These are phyloP conservation scores for Onychomys arenicola DNA, from an alignment of 2,797 vertebrate genomes.

Conservation along the genomic window DNA sequence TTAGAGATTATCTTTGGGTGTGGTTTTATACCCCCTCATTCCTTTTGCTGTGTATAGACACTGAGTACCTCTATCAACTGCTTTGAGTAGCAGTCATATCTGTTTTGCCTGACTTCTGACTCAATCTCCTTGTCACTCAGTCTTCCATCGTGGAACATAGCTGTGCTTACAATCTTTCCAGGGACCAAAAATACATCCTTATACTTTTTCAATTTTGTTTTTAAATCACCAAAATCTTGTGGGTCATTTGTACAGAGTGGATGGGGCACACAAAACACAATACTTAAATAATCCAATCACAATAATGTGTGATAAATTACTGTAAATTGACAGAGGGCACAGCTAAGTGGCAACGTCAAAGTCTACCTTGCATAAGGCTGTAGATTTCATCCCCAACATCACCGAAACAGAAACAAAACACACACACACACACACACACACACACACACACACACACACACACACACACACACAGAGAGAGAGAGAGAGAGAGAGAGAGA, in stretches of 20 bases:
- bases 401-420: not conserved
- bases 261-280: not conserved
- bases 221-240: not conserved
- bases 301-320: not conserved
- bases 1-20: not conserved
- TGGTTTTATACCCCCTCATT: not conserved
- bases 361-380: not conserved
- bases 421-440: not conserved
- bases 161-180: not conserved
- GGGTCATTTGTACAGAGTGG: not conserved
- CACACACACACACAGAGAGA: no score
- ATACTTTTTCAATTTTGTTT: not conserved
- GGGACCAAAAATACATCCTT: not conserved
- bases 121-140: not conserved
- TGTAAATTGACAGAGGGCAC: not conserved
- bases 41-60: not conserved
- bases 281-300: not conserved
- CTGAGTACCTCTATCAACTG: not conserved
- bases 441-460: not conserved
- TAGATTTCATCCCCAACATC: not conserved
- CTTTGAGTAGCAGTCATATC: not conserved
- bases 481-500: no score
- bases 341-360: not conserved
- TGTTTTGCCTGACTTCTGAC: not conserved
- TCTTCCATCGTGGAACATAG: not conserved